Evolutionary conservation across 2,888 invertebrate genomes (phyloP).

Genomic region (Drosophila ustulata): DNA sequence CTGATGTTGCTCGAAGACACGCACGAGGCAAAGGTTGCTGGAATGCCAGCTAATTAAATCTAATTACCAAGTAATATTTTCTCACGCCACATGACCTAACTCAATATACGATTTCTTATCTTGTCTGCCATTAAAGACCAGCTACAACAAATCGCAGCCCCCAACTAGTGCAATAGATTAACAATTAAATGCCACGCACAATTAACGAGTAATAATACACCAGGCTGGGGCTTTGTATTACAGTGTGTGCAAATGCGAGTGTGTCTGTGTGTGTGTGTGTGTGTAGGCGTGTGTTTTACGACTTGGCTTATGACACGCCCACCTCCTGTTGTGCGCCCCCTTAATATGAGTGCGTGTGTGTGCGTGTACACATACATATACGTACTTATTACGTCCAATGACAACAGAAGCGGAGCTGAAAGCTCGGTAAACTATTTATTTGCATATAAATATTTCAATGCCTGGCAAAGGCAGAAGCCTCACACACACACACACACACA

Average conservation of each 20-base stretch:
- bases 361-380: slow-evolving; percentile 9
- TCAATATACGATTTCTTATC: slow-evolving; percentile 46
- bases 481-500: slow-evolving; percentile 26
- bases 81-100: slow-evolving; percentile 36
- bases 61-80: slow-evolving; percentile 41
- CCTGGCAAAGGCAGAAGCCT: slow-evolving; percentile 34
- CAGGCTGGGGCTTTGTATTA: slow-evolving; percentile 25
- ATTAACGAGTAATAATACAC: slow-evolving; percentile 71
- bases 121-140: slow-evolving; percentile 27
- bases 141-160: neutral
- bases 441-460: slow-evolving; percentile 78
- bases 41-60: slow-evolving; percentile 59
- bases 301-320: slow-evolving; percentile 57
- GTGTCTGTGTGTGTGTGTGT: slow-evolving; percentile 13
- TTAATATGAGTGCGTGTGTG: slow-evolving; percentile 9
- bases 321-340: slow-evolving; percentile 1
- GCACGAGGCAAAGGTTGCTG: neutral
- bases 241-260: slow-evolving; percentile 1
- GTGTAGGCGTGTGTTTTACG: slow-evolving; percentile 52
- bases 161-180: slow-evolving; percentile 58
- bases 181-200: slow-evolving; percentile 76
- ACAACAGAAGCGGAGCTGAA: slow-evolving; percentile 64
- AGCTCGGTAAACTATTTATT: slow-evolving; percentile 78
- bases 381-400: slow-evolving; percentile 48
- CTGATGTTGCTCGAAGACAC: slow-evolving; percentile 2